Base-by-base conservation (phyloP, 2,797 vertebrate species). In the Phrynocephalus vlangalii region DNA sequence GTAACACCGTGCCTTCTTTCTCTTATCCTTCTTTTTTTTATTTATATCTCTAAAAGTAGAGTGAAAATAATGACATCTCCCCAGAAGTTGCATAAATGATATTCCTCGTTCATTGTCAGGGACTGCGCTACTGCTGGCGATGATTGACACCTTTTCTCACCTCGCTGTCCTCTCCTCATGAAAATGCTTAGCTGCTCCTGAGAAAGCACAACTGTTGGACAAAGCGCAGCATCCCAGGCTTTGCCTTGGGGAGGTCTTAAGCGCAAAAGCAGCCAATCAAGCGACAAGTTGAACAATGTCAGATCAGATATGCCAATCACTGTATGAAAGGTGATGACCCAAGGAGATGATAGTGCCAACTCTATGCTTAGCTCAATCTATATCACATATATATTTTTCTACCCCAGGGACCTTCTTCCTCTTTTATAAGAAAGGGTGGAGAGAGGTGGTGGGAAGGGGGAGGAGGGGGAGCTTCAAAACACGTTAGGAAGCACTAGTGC, bases 81-180 rank as follows among this genome's bases (percentile, higher is more conserved):
- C 73, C 56, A 88, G 75, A 92, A 94, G 60, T 82, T 13, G 11
- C 68, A 38, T 84, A 88, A 92, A 86, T 67, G 2, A 30, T 82
- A 79, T 85, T 93, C 83, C 87, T 86, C 30, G 24, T 92, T 91
- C 87, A 82, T 89, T 22, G 82, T 6, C 68, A 86, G 79, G 89
- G 88, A 90, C 52, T 78, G 83, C 48, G 75, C 3, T 82, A 48
- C 83, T 93, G 83, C 80, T 83, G 52, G 82, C 26, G 63, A 77
- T 92, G 95, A 96, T 82, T 94, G 95, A 91, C 52, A 0, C 67
- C 33, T 94, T 83, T 79, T 88, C n/a, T 96, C 92, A 94, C 93
- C 94, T 94, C 87, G 84, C 84, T 94, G 91, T 94, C 90, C 93
- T 94, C 89, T 96, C 82, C 86, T 93, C 90, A 82, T 94, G 95